Percentiles rank a stretch among this genome's conserved stretches.
phyloP scores from a whole-genome alignment of 1,140 invertebrate genomes.

The Schlechtendalia chinensis region DNA sequence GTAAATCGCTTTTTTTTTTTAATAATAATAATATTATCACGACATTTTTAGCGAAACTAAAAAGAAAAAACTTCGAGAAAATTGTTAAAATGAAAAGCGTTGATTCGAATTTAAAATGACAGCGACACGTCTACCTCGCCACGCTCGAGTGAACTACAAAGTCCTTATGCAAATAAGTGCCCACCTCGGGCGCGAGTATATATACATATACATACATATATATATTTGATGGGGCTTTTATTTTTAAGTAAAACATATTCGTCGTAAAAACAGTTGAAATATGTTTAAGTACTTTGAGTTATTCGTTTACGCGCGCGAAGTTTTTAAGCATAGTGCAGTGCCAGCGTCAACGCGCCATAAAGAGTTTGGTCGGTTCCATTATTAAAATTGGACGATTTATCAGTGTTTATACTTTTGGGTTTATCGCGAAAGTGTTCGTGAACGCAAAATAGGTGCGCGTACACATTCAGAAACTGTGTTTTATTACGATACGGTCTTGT shows the following conservation, averaged over 20 bases:
- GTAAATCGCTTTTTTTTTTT: too few relatives aligned
- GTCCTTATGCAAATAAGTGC: too few relatives aligned
- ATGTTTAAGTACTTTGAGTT: background rate
- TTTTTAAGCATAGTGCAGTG: background rate
- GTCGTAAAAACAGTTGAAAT: background rate
- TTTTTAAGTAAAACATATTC: background rate
- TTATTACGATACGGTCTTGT: too few relatives aligned
- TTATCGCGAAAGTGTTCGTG: background rate
- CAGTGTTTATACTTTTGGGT: background rate
- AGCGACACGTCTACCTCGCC: too few relatives aligned
- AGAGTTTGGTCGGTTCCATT: background rate
- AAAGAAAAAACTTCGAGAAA: too few relatives aligned
- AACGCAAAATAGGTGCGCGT: background rate
- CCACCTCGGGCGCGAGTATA: background rate
- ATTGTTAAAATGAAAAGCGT: too few relatives aligned
- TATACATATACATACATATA: background rate
- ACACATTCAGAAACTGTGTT: too few relatives aligned
- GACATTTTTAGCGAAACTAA: too few relatives aligned
- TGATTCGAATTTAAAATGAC: too few relatives aligned
- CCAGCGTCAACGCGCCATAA: background rate
- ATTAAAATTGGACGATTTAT: background rate
- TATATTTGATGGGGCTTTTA: too few relatives aligned
- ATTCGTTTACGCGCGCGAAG: background rate
- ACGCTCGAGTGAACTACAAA: too few relatives aligned
- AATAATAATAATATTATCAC: too few relatives aligned